Evolutionary conservation across 2,113 vertebrate species (phyloP).

Genomic region (Pristiophorus japonicus): DNA sequence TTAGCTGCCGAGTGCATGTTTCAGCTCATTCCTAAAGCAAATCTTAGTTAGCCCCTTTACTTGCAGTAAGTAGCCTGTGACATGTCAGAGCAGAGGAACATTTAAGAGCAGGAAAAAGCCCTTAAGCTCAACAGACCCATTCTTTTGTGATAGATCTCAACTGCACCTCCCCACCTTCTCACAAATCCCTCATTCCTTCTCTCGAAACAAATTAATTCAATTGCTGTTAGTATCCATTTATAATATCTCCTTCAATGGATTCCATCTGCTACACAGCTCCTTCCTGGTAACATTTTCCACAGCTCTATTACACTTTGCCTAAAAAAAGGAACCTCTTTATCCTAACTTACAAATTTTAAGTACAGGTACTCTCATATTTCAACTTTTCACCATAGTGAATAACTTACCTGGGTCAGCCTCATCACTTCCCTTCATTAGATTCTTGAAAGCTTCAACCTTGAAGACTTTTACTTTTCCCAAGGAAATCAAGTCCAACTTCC

Average conservation of each 20-base stretch:
- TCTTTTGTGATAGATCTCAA: not conserved
- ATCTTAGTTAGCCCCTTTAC: not conserved
- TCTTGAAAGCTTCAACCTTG: not conserved
- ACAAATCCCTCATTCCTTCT: not conserved
- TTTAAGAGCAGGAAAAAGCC: not conserved
- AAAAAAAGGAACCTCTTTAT: not conserved
- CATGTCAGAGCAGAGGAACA: not conserved
- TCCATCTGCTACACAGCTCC: not conserved
- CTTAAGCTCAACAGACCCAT: not conserved
- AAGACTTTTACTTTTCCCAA: not conserved
- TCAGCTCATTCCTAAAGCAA: constrained; percentile 8
- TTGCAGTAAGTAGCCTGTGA: not conserved
- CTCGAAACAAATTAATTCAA: not conserved
- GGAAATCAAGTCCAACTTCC: not conserved
- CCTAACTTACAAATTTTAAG: not conserved
- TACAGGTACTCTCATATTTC: not conserved
- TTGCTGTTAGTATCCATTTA: not conserved
- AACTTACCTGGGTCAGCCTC: not conserved
- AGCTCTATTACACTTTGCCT: not conserved
- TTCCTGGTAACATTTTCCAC: not conserved
- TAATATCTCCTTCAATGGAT: not conserved
- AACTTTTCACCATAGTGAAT: not conserved
- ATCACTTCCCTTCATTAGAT: not conserved
- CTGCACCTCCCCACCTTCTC: not conserved
- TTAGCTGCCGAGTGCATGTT: not conserved